A percentile compares a stretch with the other conserved stretches of the same genome.
Conservation (phyloP, 2,113 vertebrate genomes). For the Leptodactylus fuscus region DNA sequence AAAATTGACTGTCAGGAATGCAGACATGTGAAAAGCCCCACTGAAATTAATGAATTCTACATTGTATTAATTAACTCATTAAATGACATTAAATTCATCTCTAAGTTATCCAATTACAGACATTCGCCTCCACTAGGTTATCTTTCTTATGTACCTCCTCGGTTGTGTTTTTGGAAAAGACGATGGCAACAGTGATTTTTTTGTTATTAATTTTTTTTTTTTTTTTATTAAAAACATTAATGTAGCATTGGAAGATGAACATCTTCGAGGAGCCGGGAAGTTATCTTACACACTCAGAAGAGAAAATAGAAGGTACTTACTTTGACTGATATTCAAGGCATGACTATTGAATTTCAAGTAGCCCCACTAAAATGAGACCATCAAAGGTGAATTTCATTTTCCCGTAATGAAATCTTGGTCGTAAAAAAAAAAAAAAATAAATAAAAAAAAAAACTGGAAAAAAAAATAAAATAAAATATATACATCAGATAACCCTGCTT, state of each 20-base stretch:
- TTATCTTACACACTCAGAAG: conserved; percentile 20
- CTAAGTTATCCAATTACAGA: background rate
- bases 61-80: too few relatives aligned
- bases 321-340: conserved; percentile 48
- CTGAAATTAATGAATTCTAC: too few relatives aligned
- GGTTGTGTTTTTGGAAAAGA: background rate
- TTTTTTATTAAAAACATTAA: conserved; percentile 14
- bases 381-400: conserved; percentile 51
- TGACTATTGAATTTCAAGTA: conserved; percentile 54
- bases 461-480: background rate
- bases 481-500: conserved; percentile 31
- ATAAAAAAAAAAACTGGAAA: background rate
- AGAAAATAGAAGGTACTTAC: conserved; percentile 41
- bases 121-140: background rate
- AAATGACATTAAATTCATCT: too few relatives aligned
- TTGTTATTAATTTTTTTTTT: background rate
- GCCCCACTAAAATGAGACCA: conserved; percentile 46
- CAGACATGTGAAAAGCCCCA: too few relatives aligned
- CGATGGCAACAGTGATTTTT: conserved; percentile 1
- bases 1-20: too few relatives aligned
- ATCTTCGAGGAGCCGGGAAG: conserved; percentile 21
- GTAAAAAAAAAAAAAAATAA: background rate
- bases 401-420: conserved; percentile 23
- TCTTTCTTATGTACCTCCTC: background rate
- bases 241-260: conserved; percentile 18